These are phyloP conservation scores for Buceros bicornis DNA, from an alignment of 2,797 vertebrate species.

Conservation along the genomic window DNA sequence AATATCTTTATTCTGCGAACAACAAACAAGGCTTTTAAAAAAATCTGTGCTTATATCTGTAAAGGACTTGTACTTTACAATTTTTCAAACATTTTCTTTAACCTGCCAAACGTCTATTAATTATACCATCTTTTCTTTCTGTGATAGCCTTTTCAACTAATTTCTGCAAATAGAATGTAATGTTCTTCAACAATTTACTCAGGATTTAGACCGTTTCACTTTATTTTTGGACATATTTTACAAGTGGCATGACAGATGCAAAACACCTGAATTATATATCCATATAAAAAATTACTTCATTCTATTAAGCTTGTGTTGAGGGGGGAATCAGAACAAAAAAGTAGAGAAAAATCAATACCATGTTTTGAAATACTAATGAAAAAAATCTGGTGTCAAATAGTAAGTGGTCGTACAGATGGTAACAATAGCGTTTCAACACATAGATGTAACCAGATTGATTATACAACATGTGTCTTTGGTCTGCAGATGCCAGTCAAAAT, in stretches of 20 bases:
- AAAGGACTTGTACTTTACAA: not conserved
- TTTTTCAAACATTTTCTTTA: not conserved
- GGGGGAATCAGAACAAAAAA: not conserved
- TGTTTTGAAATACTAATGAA: not conserved
- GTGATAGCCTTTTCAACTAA: not conserved
- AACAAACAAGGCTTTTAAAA: not conserved
- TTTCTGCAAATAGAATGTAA: not conserved
- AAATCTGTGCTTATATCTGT: not conserved
- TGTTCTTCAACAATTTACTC: not conserved
- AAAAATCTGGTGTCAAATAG: not conserved
- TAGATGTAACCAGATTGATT: not conserved
- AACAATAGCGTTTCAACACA: not conserved
- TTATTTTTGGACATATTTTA: not conserved
- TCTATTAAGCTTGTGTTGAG: not conserved
- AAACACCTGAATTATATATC: not conserved
- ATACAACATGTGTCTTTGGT: not conserved
- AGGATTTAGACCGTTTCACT: not conserved
- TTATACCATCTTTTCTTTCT: not conserved
- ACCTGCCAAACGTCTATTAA: not conserved
- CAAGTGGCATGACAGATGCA: not conserved
- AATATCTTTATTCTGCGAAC: not conserved
- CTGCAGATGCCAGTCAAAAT: not conserved
- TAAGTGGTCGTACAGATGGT: not conserved
- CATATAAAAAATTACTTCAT: not conserved
- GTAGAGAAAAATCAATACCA: not conserved